Percentiles rank a stretch among this genome's conserved stretches.
These are phyloP conservation scores for Melinaea menophilus DNA, from an alignment of 2,888 invertebrate species.

Conservation along the genomic window DNA sequence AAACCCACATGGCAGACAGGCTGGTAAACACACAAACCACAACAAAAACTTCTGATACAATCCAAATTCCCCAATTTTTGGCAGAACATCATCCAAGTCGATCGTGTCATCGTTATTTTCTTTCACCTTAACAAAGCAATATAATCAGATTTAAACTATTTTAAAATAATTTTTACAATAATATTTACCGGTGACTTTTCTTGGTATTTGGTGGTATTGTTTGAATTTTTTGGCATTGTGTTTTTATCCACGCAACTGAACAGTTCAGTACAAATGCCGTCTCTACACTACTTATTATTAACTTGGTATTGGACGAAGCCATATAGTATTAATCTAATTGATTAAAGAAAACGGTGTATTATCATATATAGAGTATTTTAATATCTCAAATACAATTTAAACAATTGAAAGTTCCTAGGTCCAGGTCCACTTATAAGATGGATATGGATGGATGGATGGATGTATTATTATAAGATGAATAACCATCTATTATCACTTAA, in stretches of 20 bases:
- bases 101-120: conserved; percentile 71
- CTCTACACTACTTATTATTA: conserved; percentile 46
- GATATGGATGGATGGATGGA: too few relatives aligned
- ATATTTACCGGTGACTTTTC: conserved; percentile 48
- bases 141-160: conserved; percentile 19
- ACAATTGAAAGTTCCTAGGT: too few relatives aligned
- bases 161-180: conserved; percentile 7
- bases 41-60: conserved; percentile 90
- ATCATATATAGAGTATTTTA: background rate
- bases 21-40: conserved; percentile 92
- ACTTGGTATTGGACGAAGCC: conserved; percentile 60
- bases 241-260: conserved; percentile 16
- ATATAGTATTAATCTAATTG: conserved; percentile 70
- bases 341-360: conserved; percentile 48
- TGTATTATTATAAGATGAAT: too few relatives aligned
- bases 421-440: too few relatives aligned
- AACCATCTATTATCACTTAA: too few relatives aligned
- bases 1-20: conserved; percentile 93
- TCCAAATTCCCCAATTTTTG: conserved; percentile 93
- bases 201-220: conserved; percentile 36
- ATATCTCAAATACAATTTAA: too few relatives aligned
- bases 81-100: conserved; percentile 91
- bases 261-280: conserved; percentile 36
- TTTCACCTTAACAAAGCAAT: conserved; percentile 47
- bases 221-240: conserved; percentile 27